Evolutionary conservation across 2,888 invertebrate genomes (phyloP).

Genomic region (Lasioglossum villosulum): DNA sequence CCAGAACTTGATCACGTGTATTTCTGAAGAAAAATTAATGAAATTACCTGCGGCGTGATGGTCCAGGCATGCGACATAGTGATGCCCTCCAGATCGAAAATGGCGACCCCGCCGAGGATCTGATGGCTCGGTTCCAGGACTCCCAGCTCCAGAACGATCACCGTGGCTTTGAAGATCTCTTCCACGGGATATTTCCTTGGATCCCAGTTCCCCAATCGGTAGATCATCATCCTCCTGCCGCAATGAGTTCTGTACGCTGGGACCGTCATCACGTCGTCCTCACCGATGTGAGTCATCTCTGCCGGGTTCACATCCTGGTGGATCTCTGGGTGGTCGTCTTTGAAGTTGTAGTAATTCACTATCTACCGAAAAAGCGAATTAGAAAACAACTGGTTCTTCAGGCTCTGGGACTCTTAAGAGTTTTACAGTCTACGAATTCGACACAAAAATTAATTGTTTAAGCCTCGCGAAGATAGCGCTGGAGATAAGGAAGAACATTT

Average conservation of each 20-base stretch:
- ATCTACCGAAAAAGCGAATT: conserved; percentile 85
- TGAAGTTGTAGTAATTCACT: conserved; percentile 91
- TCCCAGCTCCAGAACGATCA: conserved; percentile 90
- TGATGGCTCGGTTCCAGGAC: conserved; percentile 91
- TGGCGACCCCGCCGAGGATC: conserved; percentile 90
- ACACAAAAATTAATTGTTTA: neutral
- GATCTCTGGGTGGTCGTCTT: conserved; percentile 89
- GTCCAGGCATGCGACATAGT: conserved; percentile 90
- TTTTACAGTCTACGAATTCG: neutral
- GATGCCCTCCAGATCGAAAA: conserved; percentile 91
- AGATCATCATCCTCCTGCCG: conserved; percentile 90
- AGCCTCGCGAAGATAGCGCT: too few species aligned
- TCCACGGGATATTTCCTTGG: conserved; percentile 88
- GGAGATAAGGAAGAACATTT: too few species aligned
- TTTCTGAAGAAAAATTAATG: neutral
- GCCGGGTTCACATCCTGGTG: conserved; percentile 89
- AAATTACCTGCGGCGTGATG: conserved; percentile 87
- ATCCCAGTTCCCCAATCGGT: conserved; percentile 92
- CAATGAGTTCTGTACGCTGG: conserved; percentile 91
- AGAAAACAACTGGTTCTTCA: conserved; percentile 3
- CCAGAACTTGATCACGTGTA: neutral
- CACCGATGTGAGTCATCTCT: conserved; percentile 88
- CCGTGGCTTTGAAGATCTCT: conserved; percentile 90
- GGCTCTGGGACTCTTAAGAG: neutral
- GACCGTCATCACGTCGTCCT: conserved; percentile 89